Percentiles rank a stretch among this genome's conserved stretches.
phyloP scores from a whole-genome alignment of 2,113 vertebrate species.

The Pseudolaguvia tuberculata region DNA sequence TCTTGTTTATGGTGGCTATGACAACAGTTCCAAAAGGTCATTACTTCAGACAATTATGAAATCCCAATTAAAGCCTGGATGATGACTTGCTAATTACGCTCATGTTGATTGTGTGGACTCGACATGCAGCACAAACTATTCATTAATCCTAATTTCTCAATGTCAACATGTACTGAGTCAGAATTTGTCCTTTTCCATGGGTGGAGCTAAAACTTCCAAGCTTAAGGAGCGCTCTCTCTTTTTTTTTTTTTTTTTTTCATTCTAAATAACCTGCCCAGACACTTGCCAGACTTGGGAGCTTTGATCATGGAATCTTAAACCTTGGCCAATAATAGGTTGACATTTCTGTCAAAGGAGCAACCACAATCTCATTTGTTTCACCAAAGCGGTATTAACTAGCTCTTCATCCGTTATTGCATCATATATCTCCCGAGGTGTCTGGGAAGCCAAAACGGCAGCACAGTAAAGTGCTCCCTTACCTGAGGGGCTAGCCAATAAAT shows the following conservation, averaged over 20 bases:
- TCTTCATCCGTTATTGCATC: not conserved
- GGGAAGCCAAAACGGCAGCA: not conserved
- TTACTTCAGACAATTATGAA: constrained; percentile 15
- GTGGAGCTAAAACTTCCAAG: too few species aligned
- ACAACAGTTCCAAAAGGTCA: constrained; percentile 42
- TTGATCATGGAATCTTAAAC: too few species aligned
- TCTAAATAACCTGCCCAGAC: not conserved
- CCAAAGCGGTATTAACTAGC: not conserved
- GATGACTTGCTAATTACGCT: constrained; percentile 18
- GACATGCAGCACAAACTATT: not conserved
- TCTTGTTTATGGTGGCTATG: constrained; percentile 24
- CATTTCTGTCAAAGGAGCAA: not conserved
- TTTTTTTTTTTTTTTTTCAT: not conserved
- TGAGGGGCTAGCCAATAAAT: not conserved
- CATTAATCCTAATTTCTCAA: constrained; percentile 8
- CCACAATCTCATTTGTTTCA: not conserved
- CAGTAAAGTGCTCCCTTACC: not conserved
- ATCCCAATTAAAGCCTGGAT: constrained; percentile 12
- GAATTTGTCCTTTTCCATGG: not conserved
- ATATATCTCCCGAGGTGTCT: not conserved
- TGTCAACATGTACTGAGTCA: not conserved
- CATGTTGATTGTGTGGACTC: constrained; percentile 10
- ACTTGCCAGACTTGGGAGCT: not conserved
- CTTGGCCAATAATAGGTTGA: not conserved
- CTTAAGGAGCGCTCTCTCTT: too few species aligned